A percentile compares a stretch with the other conserved stretches of the same genome.
Conservation (phyloP, 2,797 vertebrate genomes). For the Darevskia nairensis region DNA sequence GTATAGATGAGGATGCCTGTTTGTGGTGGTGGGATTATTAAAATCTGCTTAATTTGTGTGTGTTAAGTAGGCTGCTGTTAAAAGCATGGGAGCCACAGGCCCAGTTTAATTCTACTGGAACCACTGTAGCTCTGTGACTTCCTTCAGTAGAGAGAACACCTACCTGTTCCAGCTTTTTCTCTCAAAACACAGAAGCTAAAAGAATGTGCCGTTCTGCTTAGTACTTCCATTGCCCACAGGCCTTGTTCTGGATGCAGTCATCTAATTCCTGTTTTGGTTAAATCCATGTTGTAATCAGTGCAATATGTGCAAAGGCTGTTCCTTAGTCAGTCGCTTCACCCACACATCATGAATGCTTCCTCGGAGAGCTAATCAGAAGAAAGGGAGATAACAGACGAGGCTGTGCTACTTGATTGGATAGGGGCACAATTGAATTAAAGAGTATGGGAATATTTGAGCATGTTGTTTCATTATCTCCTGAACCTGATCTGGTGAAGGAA, state of each 20-base stretch:
- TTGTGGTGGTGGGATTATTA: too few relatives aligned
- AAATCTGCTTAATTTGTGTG: too few relatives aligned
- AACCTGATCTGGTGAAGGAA: not conserved
- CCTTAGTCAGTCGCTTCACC: slow-evolving; percentile 36
- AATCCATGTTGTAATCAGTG: slow-evolving; percentile 18
- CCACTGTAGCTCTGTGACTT: too few relatives aligned
- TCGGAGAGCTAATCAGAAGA: slow-evolving; percentile 48
- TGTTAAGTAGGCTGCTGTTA: too few relatives aligned
- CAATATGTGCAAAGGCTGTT: slow-evolving; percentile 38
- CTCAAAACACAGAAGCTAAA: not conserved
- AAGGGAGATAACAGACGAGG: slow-evolving; percentile 37
- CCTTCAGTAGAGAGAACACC: not conserved
- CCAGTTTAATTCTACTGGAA: too few relatives aligned
- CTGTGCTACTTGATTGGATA: slow-evolving; percentile 37
- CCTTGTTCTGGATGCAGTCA: slow-evolving; percentile 46
- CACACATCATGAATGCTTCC: slow-evolving; percentile 52
- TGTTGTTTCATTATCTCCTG: not conserved
- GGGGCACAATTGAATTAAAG: not conserved
- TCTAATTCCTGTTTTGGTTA: slow-evolving; percentile 16
- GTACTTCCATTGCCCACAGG: slow-evolving; percentile 28
- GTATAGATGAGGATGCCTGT: too few relatives aligned
- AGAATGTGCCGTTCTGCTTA: slow-evolving; percentile 32
- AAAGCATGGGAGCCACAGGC: too few relatives aligned
- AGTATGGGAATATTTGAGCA: slow-evolving; percentile 21
- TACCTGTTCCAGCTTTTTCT: not conserved